Evolutionary conservation across 1,140 invertebrate genomes (phyloP).

Genomic region (Matsumurasca onukii): DNA sequence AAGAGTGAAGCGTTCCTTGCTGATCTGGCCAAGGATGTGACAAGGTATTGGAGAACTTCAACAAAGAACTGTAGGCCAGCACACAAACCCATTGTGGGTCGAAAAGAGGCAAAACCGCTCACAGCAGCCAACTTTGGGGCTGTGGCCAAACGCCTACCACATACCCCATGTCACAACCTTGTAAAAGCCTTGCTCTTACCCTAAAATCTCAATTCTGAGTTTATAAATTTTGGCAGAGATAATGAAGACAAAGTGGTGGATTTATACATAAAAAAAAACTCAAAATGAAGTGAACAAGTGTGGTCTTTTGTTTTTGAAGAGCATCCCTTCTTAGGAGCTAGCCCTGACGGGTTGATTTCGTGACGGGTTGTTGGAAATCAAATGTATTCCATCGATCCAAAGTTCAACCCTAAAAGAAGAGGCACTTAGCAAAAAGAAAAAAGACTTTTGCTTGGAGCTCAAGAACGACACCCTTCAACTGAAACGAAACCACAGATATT

Average conservation of each 20-base stretch:
- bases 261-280: neutral
- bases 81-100: neutral
- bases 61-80: neutral
- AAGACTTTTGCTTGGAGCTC: neutral
- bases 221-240: neutral
- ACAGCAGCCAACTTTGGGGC: constrained; percentile 14
- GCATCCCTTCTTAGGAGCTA: neutral
- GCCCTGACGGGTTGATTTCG: no score
- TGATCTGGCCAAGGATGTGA: neutral
- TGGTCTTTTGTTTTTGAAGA: constrained; percentile 8
- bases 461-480: neutral
- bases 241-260: neutral
- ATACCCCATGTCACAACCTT: constrained; percentile 10
- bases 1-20: neutral
- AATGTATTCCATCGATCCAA: neutral
- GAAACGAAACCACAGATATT: neutral
- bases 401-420: neutral
- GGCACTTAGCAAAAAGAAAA: neutral
- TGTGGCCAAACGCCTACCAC: neutral
- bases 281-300: neutral
- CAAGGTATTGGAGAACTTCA: no score
- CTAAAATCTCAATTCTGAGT: neutral
- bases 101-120: constrained; percentile 3
- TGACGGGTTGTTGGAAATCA: neutral
- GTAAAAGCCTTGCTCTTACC: neutral